These are phyloP conservation scores for Tamias sibiricus DNA, from an alignment of 2,113 vertebrate genomes.

Conservation along the genomic window DNA sequence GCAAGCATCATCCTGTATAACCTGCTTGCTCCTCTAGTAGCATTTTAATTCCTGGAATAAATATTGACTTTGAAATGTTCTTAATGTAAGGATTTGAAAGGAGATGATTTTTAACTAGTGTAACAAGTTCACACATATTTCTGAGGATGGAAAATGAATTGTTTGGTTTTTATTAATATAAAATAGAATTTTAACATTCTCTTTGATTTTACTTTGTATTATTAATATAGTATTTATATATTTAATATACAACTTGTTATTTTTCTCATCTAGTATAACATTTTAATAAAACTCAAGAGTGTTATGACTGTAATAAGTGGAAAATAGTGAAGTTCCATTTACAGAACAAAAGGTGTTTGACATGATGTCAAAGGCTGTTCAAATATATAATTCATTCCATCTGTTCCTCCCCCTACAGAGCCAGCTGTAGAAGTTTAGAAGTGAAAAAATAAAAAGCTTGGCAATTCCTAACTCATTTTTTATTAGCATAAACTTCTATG, in stretches of 20 bases:
- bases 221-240: slow-evolving; percentile 55
- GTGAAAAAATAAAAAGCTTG: slow-evolving; percentile 67
- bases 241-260: slow-evolving; percentile 59
- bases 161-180: background rate
- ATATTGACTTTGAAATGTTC: background rate
- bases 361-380: slow-evolving; percentile 83
- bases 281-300: slow-evolving; percentile 72
- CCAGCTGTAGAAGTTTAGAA: slow-evolving; percentile 79
- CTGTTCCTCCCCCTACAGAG: slow-evolving; percentile 76
- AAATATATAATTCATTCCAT: slow-evolving; percentile 86
- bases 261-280: slow-evolving; percentile 60
- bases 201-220: slow-evolving; percentile 44
- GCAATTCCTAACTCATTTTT: slow-evolving; percentile 69
- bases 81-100: background rate
- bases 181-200: background rate
- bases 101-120: background rate
- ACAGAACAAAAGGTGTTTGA: slow-evolving; percentile 84
- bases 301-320: slow-evolving; percentile 59
- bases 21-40: background rate
- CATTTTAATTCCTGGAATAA: slow-evolving; percentile 14
- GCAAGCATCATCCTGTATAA: background rate
- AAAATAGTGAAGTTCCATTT: slow-evolving; percentile 67
- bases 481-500: slow-evolving; percentile 59
- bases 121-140: background rate
- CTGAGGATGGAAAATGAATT: background rate